Conservation (phyloP, 2,113 vertebrate species). For the Physeter macrocephalus region DNA sequence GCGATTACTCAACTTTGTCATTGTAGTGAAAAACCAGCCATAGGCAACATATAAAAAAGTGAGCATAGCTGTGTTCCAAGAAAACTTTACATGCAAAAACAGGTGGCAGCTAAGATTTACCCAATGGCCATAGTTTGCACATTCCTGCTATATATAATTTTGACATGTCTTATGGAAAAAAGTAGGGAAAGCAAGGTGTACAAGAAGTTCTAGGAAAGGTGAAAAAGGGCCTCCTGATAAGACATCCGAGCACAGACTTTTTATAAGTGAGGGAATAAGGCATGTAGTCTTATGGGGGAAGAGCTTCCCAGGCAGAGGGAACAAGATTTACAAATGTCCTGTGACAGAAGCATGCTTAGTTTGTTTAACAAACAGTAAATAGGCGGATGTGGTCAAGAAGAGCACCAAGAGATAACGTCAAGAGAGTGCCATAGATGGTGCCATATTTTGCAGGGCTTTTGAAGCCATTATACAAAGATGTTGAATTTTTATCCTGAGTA, state of each 20-base stretch:
- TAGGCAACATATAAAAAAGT: background rate
- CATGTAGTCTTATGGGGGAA: background rate
- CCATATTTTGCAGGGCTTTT: background rate
- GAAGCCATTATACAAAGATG: background rate
- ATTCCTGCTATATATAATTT: background rate
- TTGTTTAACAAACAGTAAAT: background rate
- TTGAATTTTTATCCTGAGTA: background rate
- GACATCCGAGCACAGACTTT: background rate
- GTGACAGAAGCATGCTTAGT: background rate
- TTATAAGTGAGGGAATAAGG: background rate
- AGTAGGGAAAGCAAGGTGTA: background rate
- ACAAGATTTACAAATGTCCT: background rate
- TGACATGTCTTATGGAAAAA: background rate
- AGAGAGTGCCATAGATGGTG: background rate
- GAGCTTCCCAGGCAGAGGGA: background rate
- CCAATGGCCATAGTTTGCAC: background rate
- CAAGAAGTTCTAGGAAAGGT: background rate
- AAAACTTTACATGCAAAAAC: background rate
- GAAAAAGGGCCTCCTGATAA: background rate
- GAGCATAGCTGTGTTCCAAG: background rate
- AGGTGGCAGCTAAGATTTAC: background rate
- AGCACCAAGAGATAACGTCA: background rate
- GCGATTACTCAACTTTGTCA: background rate
- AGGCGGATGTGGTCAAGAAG: background rate
- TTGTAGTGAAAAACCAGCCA: background rate